Percentiles rank a stretch among this genome's conserved stretches.
These are phyloP conservation scores for Pseudochromis fuscus DNA, from an alignment of 2,797 vertebrate genomes.

Conservation along the genomic window DNA sequence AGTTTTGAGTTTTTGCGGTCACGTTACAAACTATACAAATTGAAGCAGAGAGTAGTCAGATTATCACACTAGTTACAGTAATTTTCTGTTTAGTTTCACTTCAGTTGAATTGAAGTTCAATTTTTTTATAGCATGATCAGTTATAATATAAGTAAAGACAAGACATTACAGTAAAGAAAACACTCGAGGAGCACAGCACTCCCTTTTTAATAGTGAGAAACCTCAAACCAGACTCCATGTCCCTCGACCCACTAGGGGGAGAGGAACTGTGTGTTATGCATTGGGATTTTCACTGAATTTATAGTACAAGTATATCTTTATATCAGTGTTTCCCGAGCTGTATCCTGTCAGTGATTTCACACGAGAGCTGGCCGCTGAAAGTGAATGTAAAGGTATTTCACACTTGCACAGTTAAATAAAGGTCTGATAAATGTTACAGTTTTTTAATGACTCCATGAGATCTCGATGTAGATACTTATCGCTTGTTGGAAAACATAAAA, in stretches of 20 bases:
- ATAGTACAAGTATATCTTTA: neutral
- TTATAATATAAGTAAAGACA: too few relatives aligned
- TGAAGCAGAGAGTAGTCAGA: neutral
- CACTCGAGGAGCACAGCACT: too few relatives aligned
- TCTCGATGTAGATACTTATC: constrained; percentile 27
- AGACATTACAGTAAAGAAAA: too few relatives aligned
- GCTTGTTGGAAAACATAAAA: constrained; percentile 48
- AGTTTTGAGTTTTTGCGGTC: constrained; percentile 1
- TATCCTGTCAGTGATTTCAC: constrained; percentile 20
- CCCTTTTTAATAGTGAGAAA: too few relatives aligned
- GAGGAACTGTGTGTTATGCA: too few relatives aligned
- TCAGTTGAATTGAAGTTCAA: too few relatives aligned
- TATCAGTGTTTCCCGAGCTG: constrained; percentile 1
- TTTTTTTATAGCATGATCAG: too few relatives aligned
- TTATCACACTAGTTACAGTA: constrained; percentile 5
- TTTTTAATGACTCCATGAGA: constrained; percentile 52
- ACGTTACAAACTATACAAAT: constrained; percentile 8
- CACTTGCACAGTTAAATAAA: constrained; percentile 47
- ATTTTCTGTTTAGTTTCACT: constrained; percentile 20
- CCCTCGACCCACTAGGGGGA: too few relatives aligned
- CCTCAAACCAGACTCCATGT: too few relatives aligned
- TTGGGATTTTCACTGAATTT: constrained; percentile 1
- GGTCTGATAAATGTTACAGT: constrained; percentile 46
- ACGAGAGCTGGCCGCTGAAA: neutral
- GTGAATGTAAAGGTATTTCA: constrained; percentile 41